Evolutionary conservation across 2,888 invertebrate species (phyloP).

Genomic region (Venustoraphidia nigricollis): DNA sequence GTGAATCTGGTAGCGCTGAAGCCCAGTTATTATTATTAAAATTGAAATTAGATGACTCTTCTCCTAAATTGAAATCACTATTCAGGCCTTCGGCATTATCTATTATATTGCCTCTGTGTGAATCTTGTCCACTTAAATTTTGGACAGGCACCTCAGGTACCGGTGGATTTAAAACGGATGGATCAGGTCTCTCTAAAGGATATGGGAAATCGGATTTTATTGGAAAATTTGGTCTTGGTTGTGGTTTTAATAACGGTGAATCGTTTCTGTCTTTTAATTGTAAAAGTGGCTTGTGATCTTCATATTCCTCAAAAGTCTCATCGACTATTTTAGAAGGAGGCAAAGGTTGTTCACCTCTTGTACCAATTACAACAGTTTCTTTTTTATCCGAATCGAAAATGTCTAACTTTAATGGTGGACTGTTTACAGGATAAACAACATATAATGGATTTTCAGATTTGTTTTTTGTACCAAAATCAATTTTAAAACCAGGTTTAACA

Average conservation of each 20-base stretch:
- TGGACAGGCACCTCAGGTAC: conserved; percentile 25
- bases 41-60: conserved; percentile 8
- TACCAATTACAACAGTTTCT: conserved; percentile 38
- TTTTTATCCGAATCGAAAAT: conserved; percentile 27
- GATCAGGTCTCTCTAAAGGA: conserved; percentile 42
- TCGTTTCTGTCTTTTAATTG: conserved; percentile 25
- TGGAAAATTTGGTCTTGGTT: conserved; percentile 21
- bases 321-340: conserved; percentile 23
- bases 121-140: conserved; percentile 17
- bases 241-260: conserved; percentile 28
- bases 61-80: background rate
- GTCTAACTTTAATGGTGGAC: conserved; percentile 31
- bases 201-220: conserved; percentile 47
- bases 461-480: conserved; percentile 7
- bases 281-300: conserved; percentile 30
- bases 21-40: conserved; percentile 26
- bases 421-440: conserved; percentile 44
- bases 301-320: conserved; percentile 17
- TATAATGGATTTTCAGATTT: conserved; percentile 30
- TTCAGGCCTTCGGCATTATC: conserved; percentile 13
- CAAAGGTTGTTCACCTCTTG: conserved; percentile 32
- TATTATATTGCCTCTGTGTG: conserved; percentile 24
- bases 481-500: conserved; percentile 8
- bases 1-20: conserved; percentile 24
- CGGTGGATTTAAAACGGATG: conserved; percentile 22